These are phyloP conservation scores for Actinopyga echinites DNA, from an alignment of 53 echinoderm and acorn worm species.

Conservation along the genomic window DNA sequence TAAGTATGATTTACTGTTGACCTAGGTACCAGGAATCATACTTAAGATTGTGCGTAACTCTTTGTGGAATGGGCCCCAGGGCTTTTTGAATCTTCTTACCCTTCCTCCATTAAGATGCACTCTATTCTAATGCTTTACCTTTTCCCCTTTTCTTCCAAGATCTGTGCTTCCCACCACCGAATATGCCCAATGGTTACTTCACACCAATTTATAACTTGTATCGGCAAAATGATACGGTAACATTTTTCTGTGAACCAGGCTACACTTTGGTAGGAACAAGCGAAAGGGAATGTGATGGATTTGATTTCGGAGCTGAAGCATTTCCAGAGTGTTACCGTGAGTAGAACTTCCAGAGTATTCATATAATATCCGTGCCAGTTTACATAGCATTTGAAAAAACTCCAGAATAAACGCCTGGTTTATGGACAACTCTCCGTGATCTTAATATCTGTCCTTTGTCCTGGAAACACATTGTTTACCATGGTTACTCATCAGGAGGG, in stretches of 20 bases:
- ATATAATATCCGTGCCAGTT: background rate
- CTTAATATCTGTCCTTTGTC: too few species aligned
- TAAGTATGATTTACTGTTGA: too few species aligned
- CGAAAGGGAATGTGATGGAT: constrained; percentile 49
- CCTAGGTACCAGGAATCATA: too few species aligned
- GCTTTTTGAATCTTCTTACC: too few species aligned
- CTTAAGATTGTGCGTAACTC: too few species aligned
- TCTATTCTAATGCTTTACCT: background rate
- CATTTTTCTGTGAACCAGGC: constrained; percentile 58
- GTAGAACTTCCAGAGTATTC: background rate
- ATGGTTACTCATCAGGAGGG: too few species aligned
- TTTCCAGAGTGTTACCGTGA: constrained; percentile 73
- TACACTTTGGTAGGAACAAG: constrained; percentile 63
- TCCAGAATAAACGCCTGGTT: too few species aligned
- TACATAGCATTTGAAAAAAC: too few species aligned
- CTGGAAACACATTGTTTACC: too few species aligned
- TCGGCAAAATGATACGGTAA: constrained; percentile 49
- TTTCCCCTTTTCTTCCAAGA: constrained; percentile 27
- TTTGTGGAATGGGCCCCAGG: too few species aligned
- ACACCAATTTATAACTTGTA: constrained; percentile 63
- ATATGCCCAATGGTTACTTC: constrained; percentile 45
- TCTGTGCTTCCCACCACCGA: constrained; percentile 54
- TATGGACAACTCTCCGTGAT: too few species aligned
- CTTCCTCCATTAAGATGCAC: too few species aligned
- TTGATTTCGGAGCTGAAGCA: constrained; percentile 31